Conservation (phyloP, 2,888 invertebrate genomes). For the Tenthredo distinguenda region DNA sequence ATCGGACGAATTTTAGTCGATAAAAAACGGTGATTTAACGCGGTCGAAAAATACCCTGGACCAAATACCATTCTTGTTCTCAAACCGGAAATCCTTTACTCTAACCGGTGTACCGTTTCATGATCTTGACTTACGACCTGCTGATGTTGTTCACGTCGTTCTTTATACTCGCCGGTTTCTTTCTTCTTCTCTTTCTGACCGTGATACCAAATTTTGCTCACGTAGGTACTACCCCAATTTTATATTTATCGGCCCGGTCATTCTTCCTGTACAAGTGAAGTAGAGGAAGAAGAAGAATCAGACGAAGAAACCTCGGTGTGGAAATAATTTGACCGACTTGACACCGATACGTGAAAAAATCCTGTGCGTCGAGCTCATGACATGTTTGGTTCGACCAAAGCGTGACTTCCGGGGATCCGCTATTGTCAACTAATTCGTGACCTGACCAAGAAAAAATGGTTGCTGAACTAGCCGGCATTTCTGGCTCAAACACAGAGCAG, state of each 20-base stretch:
- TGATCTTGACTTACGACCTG: slow-evolving; percentile 6
- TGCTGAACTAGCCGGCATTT: slow-evolving; percentile 71
- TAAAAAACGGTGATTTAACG: not conserved
- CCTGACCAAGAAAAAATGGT: slow-evolving; percentile 64
- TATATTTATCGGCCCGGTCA: not conserved
- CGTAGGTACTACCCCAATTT: slow-evolving; percentile 36
- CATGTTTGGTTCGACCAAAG: slow-evolving; percentile 44
- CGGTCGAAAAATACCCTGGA: slow-evolving; percentile 13
- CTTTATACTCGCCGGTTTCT: not conserved
- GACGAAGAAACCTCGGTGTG: not conserved
- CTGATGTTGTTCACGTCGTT: not conserved
- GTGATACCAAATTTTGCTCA: slow-evolving; percentile 22
- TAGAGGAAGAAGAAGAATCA: not conserved
- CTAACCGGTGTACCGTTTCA: slow-evolving; percentile 27
- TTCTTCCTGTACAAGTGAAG: not conserved
- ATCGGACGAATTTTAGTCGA: not conserved
- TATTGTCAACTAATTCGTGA: slow-evolving; percentile 49
- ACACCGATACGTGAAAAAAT: slow-evolving; percentile 51
- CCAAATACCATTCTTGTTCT: slow-evolving; percentile 15
- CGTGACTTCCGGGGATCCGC: slow-evolving; percentile 70
- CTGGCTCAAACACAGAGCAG: slow-evolving; percentile 61
- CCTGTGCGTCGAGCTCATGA: slow-evolving; percentile 8
- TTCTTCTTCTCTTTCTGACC: not conserved
- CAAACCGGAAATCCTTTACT: slow-evolving; percentile 4
- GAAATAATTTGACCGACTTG: slow-evolving; percentile 28